These are phyloP conservation scores for Perdita meconis DNA, from an alignment of 2,888 invertebrate species.

Conservation along the genomic window DNA sequence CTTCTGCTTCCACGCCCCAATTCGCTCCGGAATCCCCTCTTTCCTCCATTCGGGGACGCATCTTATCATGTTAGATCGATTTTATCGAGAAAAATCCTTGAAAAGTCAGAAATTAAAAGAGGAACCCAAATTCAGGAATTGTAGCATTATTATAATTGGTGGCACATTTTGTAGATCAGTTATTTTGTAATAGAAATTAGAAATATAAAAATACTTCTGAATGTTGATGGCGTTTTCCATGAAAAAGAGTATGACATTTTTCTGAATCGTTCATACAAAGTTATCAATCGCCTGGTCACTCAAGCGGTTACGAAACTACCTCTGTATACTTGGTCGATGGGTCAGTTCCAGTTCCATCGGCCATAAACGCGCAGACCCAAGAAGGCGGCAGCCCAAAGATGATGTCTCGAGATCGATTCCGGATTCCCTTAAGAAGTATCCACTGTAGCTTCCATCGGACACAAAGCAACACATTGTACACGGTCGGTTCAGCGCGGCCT, in stretches of 20 bases:
- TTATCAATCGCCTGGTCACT: neutral
- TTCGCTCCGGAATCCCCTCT: neutral
- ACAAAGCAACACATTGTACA: conserved; percentile 55
- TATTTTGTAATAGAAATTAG: no score
- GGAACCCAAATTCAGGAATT: conserved; percentile 76
- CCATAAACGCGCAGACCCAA: conserved; percentile 59
- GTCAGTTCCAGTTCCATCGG: conserved; percentile 49
- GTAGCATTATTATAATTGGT: conserved; percentile 53
- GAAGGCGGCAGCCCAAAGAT: conserved; percentile 51
- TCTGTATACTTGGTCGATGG: conserved; percentile 69
- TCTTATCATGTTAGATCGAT: neutral
- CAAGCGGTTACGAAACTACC: neutral
- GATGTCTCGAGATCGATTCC: conserved; percentile 45
- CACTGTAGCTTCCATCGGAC: conserved; percentile 35
- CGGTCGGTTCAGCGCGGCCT: conserved; percentile 26
- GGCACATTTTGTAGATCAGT: no score
- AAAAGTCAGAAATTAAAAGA: conserved; percentile 46
- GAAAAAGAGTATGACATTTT: neutral
- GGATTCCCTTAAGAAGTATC: conserved; percentile 36
- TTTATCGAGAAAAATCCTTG: conserved; percentile 71
- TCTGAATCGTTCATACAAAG: neutral
- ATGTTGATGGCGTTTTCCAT: neutral
- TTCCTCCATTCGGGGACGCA: neutral
- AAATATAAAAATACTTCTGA: no score
- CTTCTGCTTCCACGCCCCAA: conserved; percentile 47